Base-by-base conservation (phyloP, 2,113 vertebrate species). In the Mus spicilegus region DNA sequence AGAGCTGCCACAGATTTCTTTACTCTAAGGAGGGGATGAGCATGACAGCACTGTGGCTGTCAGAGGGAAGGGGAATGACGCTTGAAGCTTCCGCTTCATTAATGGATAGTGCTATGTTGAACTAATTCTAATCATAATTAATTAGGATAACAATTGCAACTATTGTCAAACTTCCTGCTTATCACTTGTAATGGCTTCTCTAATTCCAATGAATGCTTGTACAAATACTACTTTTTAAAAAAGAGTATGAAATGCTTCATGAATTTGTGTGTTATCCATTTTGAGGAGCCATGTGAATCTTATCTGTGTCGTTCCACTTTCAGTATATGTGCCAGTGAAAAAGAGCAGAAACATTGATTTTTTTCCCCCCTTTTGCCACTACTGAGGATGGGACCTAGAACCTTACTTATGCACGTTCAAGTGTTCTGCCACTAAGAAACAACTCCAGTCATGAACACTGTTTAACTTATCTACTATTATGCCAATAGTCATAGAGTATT, bases 71-170 rank as follows among this genome's bases (percentile, higher is more conserved):
- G n/a, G 82, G 77, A 69, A 51, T n/a, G 22, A 49, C 63, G 12
- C 73, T 69, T 90, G 46, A 96, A 85, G 80, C 4, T 86, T 96
- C 78, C 91, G 28, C 56, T 84, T 63, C 24, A 90, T 84, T 95
- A n/a, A 90, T 80, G 56, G 54, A 89, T 3, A 96, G 42, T 80
- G 70, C 33, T 70, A 54, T 72, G n/a, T 77, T 97, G 70, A 81
- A 65, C 4, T 96, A 93, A 90, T 13, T 77, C 61, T 91, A 89
- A 95, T 81, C 51, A 85, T 80, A 54, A 87, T 69, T 91, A 95
- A 63, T 82, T 94, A 81, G 75, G 93, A 88, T 46, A 92, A 87
- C 26, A 87, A 87, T 90, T 80, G 28, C 49, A 88, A 77, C 1
- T 76, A 67, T 70, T 90, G 88, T 72, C 72, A 93, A 75, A 90